Percentiles rank a stretch among this genome's conserved stretches.
Evolutionary conservation across 2,888 invertebrate species (phyloP).

Genomic region (Drosophila meridiana): DNA sequence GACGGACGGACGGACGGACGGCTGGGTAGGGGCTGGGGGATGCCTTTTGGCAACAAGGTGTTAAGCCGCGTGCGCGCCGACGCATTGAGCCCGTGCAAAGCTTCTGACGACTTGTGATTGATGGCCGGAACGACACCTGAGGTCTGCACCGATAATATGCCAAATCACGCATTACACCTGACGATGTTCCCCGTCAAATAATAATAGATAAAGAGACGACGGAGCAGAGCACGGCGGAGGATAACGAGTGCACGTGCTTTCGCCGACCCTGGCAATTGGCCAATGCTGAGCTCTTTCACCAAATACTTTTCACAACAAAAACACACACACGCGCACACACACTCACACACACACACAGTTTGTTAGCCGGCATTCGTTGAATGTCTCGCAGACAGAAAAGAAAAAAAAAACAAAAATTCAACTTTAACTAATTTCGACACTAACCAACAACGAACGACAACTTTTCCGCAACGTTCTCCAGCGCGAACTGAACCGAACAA

Average conservation of each 20-base stretch:
- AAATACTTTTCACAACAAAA: constrained; percentile 29
- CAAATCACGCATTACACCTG: constrained; percentile 4
- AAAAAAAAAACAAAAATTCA: not conserved
- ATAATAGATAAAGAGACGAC: not conserved
- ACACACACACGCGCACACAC: constrained; percentile 19
- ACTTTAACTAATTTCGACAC: constrained; percentile 30
- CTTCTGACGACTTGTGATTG: constrained; percentile 37
- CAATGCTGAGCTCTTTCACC: constrained; percentile 24
- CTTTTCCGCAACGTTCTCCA: constrained; percentile 77
- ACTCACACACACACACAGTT: not conserved
- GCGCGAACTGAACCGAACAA: constrained; percentile 75
- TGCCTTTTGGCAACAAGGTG: constrained; percentile 19
- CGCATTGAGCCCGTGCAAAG: constrained; percentile 24
- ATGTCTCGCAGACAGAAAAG: constrained; percentile 17
- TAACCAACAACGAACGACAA: constrained; percentile 57
- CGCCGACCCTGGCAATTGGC: not conserved
- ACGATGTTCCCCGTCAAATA: not conserved
- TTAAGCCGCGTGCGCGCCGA: constrained; percentile 40
- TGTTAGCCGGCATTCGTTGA: constrained; percentile 28
- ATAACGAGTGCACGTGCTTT: constrained; percentile 19
- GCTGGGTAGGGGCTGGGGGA: not conserved
- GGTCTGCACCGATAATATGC: constrained; percentile 30
- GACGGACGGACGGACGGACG: not conserved
- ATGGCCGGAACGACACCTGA: constrained; percentile 31
- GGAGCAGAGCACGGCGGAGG: not conserved